A percentile compares a stretch with the other conserved stretches of the same genome.
These are phyloP conservation scores for Bradysia coprophila DNA, from an alignment of 1,140 invertebrate genomes.

Conservation along the genomic window DNA sequence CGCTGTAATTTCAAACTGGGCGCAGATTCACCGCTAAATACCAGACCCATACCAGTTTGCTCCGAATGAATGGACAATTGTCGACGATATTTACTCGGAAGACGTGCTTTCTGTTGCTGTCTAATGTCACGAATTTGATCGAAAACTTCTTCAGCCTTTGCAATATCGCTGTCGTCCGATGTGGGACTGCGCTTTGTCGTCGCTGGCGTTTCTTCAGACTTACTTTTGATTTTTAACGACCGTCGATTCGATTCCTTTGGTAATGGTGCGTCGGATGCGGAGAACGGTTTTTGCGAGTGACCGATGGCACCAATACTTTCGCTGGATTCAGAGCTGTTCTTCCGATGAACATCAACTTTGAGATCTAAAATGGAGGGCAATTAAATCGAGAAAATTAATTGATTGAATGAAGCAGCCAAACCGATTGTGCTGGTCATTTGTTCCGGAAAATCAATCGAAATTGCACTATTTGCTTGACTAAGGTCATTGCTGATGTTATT, in stretches of 20 bases:
- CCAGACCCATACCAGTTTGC: constrained; percentile 3
- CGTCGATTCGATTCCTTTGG: background rate
- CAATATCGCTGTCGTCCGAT: background rate
- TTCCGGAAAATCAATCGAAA: constrained; percentile 38
- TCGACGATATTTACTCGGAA: constrained; percentile 1
- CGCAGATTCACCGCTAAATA: constrained; percentile 1
- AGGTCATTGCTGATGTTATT: constrained; percentile 27
- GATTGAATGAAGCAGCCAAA: no score
- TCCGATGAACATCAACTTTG: constrained; percentile 81
- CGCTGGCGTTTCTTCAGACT: background rate
- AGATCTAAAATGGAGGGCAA: constrained; percentile 38
- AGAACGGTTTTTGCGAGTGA: background rate
- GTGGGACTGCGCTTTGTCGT: background rate
- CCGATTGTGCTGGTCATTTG: constrained; percentile 46
- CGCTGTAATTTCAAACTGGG: constrained; percentile 13
- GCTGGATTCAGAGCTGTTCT: constrained; percentile 75
- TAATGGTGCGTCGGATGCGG: background rate
- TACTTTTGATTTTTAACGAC: background rate
- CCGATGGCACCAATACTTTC: constrained; percentile 6
- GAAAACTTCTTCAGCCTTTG: constrained; percentile 4
- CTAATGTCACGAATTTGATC: constrained; percentile 1
- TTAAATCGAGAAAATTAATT: background rate
- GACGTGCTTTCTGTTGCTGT: constrained; percentile 1
- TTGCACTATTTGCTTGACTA: constrained; percentile 35
- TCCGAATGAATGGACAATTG: constrained; percentile 3